These are phyloP conservation scores for Xenus cinereus DNA, from an alignment of 2,113 vertebrate genomes.

Conservation along the genomic window DNA sequence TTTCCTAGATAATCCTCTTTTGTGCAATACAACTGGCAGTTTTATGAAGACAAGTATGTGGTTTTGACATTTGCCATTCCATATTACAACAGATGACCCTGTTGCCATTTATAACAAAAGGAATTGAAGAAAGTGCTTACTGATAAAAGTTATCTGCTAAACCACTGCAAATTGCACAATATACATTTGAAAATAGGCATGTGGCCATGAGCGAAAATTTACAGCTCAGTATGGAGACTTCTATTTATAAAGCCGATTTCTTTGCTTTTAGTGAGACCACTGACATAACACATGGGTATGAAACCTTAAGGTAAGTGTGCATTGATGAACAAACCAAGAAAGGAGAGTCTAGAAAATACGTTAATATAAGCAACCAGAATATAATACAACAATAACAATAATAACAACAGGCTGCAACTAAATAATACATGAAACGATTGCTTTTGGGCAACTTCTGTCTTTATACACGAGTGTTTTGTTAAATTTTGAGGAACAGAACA, in stretches of 20 bases:
- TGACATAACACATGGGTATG: neutral
- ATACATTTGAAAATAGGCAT: neutral
- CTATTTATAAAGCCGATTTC: neutral
- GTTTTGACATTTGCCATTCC: neutral
- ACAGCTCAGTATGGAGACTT: neutral
- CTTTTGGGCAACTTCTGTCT: neutral
- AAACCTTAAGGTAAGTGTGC: neutral
- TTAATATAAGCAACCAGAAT: neutral
- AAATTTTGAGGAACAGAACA: neutral
- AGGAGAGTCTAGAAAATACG: neutral
- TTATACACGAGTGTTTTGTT: neutral
- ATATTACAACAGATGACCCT: neutral
- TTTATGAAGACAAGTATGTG: neutral
- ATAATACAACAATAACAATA: neutral
- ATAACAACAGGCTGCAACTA: neutral
- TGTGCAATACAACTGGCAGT: neutral
- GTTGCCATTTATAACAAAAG: neutral
- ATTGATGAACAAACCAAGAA: neutral
- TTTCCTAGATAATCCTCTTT: neutral
- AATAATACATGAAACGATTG: neutral
- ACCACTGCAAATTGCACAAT: neutral
- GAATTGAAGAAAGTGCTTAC: neutral
- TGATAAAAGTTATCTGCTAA: neutral
- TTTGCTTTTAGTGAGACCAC: neutral
- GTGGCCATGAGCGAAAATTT: neutral